phyloP scores from a whole-genome alignment of 2,113 vertebrate species.

The Lynx canadensis region DNA sequence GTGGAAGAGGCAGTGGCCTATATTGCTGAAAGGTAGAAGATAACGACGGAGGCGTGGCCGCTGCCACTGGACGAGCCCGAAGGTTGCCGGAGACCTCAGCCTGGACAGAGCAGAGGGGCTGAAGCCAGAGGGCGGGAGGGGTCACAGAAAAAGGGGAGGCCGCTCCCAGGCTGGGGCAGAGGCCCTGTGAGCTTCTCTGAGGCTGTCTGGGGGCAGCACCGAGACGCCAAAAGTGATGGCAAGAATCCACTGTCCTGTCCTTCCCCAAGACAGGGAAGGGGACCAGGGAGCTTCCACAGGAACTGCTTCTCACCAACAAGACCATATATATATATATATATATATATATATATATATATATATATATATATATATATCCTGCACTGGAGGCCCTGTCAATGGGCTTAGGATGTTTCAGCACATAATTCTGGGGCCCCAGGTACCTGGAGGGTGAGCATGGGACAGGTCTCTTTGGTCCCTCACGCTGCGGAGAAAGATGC shows the following conservation, averaged over 20 bases:
- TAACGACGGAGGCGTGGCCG: not conserved
- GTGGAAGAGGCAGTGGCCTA: not conserved
- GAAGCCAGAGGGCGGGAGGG: not conserved
- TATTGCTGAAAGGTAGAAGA: not conserved
- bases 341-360: too few relatives aligned
- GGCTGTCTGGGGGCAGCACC: not conserved
- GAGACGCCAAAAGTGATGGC: not conserved
- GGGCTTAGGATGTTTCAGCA: not conserved
- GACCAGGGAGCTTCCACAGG: not conserved
- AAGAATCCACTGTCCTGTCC: not conserved
- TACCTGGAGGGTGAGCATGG: not conserved
- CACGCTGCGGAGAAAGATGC: not conserved
- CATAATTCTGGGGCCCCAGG: not conserved
- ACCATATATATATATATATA: too few relatives aligned
- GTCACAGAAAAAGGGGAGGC: not conserved
- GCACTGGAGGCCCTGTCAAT: not conserved
- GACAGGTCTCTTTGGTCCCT: not conserved
- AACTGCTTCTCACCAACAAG: not conserved
- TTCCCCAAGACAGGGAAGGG: not conserved
- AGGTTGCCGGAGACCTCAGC: not conserved
- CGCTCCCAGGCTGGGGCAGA: not conserved
- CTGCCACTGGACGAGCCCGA: not conserved
- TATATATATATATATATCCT: too few relatives aligned
- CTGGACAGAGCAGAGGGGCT: not conserved
- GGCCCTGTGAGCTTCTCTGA: not conserved